phyloP scores from a whole-genome alignment of 2,797 vertebrate species.

The Catamblyrhynchus diadema region DNA sequence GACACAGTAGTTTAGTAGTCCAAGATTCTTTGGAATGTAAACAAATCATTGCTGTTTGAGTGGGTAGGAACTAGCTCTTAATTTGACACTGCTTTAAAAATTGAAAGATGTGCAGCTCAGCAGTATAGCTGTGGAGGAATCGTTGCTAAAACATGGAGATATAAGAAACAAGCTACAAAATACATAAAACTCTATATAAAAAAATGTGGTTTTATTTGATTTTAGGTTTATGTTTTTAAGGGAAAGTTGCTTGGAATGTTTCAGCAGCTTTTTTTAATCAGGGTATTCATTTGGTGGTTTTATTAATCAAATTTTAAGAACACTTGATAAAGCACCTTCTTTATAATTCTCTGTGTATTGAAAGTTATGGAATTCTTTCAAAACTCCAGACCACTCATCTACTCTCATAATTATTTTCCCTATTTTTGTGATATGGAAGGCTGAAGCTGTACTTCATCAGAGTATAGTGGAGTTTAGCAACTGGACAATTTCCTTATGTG shows the following conservation, averaged over 20 bases:
- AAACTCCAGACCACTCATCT: not conserved
- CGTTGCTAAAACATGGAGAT: not conserved
- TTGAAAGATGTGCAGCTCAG: not conserved
- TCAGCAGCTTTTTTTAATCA: not conserved
- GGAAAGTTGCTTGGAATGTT: not conserved
- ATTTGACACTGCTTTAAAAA: slow-evolving; percentile 49
- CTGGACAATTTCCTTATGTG: not conserved
- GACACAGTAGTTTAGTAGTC: slow-evolving; percentile 61
- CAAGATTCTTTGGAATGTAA: slow-evolving; percentile 72
- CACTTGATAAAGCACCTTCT: not conserved
- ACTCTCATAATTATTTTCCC: not conserved
- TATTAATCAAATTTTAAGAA: not conserved
- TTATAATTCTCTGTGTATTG: not conserved
- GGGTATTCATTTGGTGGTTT: not conserved
- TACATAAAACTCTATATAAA: not conserved
- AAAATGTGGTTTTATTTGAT: not conserved
- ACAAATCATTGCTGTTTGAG: slow-evolving; percentile 60
- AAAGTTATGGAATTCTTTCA: not conserved
- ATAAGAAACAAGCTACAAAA: not conserved
- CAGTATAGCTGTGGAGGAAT: not conserved
- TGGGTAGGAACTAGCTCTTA: slow-evolving; percentile 51
- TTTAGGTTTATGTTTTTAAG: not conserved
- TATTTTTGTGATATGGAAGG: not conserved
- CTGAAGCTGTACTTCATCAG: not conserved
- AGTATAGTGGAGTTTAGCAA: not conserved